Evolutionary conservation across 2,113 vertebrate genomes (phyloP), one percentile per base, ranked within the genome.

Genomic region (Ariopsis seemanni): DNA sequence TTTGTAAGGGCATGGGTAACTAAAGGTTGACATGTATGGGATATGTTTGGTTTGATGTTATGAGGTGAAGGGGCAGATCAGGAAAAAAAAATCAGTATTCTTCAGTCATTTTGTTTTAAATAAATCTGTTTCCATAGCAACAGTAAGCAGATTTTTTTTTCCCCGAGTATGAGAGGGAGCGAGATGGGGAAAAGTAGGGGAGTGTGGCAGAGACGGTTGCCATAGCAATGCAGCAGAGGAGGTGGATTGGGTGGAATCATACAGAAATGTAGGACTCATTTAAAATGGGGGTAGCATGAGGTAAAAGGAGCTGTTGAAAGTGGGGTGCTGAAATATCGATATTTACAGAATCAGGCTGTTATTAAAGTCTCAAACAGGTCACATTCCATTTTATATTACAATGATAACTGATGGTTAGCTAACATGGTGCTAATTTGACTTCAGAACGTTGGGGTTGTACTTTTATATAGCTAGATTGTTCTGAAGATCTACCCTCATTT

Each of bases 101-200:
- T 83, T 60, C 42, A 18, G 48, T 84, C 11, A 86, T 82, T 88
- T 71, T 79, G 75, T 84, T 87, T 90, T 63, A 88, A 88, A 86
- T 86, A 84, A 86, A 90, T 90, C 87, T 86, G 87, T 90, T 90
- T 81, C 89, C 82, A 88, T 88, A 90, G 87, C 82, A 90, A 88
- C 87, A 78, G 65, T 79, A 85, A 87, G 88, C 87, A 89, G 86
- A 83, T 58, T 72, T 77, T 75, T 80, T 82, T 62, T 81, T 80
- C 34, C 60, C 30, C 6, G 30, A 82, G 25, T 67, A 86, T 27
- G 78, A 86, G 77, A 87, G 55, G 72, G 86, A 60, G 60, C 62
- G 75, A 82, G 69, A 77, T 71, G 85, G 83, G 86, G 84, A 34
- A 85, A 89, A 83, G 67, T 84, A 87, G 90, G 82, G 90, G 90